A percentile compares a stretch with the other conserved stretches of the same genome.
Evolutionary conservation across 2,888 invertebrate species (phyloP).

Genomic region (Rhyacophila evoluta): DNA sequence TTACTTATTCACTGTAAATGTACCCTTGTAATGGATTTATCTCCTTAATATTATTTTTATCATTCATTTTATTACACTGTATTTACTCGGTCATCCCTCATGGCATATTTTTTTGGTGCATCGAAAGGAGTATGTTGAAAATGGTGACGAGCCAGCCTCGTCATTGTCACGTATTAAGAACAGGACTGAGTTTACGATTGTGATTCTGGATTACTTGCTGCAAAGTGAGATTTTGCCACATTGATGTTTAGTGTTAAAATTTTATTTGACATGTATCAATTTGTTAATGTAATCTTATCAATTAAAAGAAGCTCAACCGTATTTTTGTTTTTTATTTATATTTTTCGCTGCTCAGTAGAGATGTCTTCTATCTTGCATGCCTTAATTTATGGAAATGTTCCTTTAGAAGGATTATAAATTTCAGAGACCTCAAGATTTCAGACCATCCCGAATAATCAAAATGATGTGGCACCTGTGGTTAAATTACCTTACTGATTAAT

Average conservation of each 20-base stretch:
- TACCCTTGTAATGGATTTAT: neutral
- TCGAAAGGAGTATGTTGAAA: neutral
- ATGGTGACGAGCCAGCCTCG: neutral
- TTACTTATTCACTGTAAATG: neutral
- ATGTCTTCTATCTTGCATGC: no score
- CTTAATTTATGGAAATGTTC: no score
- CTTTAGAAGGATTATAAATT: no score
- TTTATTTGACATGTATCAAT: constrained; percentile 19
- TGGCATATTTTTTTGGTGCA: neutral
- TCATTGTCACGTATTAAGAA: neutral
- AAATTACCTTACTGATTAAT: no score
- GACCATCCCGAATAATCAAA: no score
- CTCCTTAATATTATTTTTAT: neutral
- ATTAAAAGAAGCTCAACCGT: constrained; percentile 20
- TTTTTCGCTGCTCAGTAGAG: no score
- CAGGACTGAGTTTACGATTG: neutral
- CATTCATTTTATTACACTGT: neutral
- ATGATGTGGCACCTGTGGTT: no score
- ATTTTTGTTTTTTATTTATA: neutral
- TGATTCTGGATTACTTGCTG: neutral
- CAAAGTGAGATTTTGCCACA: constrained; percentile 1
- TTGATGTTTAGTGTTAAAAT: constrained; percentile 21
- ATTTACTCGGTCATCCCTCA: neutral
- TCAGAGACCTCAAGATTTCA: no score
- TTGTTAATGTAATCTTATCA: constrained; percentile 14